Base-by-base conservation (phyloP, 2,113 vertebrate species). In the Seriola dumerili region DNA sequence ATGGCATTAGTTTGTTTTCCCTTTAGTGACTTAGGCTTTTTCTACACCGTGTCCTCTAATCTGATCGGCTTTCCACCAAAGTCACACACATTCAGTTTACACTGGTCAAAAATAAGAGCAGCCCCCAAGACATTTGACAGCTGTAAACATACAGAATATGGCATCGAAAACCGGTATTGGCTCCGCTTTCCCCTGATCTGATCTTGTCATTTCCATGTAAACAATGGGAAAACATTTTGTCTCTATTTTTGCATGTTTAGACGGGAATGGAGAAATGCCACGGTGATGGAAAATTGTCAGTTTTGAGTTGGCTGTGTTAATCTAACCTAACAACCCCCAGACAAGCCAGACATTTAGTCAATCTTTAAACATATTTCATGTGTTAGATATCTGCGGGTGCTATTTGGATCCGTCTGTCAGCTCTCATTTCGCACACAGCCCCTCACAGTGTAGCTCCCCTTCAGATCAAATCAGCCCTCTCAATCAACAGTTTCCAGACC, bases 401-500 rank as follows among this genome's bases (percentile, higher is more conserved):
- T 90, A 62, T 89, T 90, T 85, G 77, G 81, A 85, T 72, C 62
- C 3, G 1, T 81, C 83, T 72, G 76, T 92, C 87, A 77, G 36
- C 29, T 75, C 66, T 42, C 42, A 82, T 89, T 92, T 83, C 1
- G 21, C 67, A 67, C 42, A 59, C 16, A 71, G 38, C 17, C 64
- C 58, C 32, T 80, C 79, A 91, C 14, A 36, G 42, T 40, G 52
- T 14, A 25, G 70, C 65, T 69, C 71, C 9, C 68, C 23, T 81
- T 84, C 78, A 72, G 46, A 64, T 87, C 62, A 67, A 73, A 88
- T 92, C 68, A 80, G 64, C 21, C 1, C 74, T 62, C 65, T 82
- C 65, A 68, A 84, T 91, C 85, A 88, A 77, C 83, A 55, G 78
- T 76, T 90, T 80, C 81, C 72, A 87, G 67, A 86, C 81, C 69